Percentiles rank a stretch among this genome's conserved stretches.
phyloP scores from a whole-genome alignment of 2,797 vertebrate species.

The Mallotus villosus region DNA sequence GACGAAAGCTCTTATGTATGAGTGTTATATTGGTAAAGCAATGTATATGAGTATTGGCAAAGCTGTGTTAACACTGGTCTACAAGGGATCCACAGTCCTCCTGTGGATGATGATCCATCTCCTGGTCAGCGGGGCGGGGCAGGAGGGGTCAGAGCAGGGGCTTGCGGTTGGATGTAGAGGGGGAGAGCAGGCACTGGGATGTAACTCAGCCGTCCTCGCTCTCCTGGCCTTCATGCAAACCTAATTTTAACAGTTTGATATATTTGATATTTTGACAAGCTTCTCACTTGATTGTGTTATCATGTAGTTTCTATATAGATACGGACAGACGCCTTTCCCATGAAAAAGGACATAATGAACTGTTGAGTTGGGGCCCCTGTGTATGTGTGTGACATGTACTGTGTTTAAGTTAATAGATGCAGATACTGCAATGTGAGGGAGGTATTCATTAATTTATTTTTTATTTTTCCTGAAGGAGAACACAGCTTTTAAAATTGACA shows the following conservation, averaged over 20 bases:
- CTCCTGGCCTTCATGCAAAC: constrained; percentile 33
- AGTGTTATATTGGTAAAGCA: constrained; percentile 21
- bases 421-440: neutral
- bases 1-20: constrained; percentile 4
- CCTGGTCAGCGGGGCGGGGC: neutral
- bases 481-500: neutral
- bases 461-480: too few species aligned
- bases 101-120: constrained; percentile 1
- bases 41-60: constrained; percentile 32
- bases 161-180: neutral
- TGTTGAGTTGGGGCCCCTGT: constrained; percentile 19
- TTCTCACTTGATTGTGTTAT: constrained; percentile 39
- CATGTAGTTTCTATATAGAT: constrained; percentile 30
- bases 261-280: constrained; percentile 35
- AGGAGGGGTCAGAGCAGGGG: neutral
- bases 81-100: neutral
- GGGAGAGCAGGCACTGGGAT: neutral
- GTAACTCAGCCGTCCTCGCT: constrained; percentile 3
- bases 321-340: constrained; percentile 28
- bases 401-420: constrained; percentile 6
- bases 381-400: constrained; percentile 13
- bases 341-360: constrained; percentile 26
- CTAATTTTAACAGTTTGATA: constrained; percentile 15
- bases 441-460: neutral
- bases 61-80: constrained; percentile 36